Conservation (phyloP, 2,888 invertebrate species). For the Autographa pulchrina region DNA sequence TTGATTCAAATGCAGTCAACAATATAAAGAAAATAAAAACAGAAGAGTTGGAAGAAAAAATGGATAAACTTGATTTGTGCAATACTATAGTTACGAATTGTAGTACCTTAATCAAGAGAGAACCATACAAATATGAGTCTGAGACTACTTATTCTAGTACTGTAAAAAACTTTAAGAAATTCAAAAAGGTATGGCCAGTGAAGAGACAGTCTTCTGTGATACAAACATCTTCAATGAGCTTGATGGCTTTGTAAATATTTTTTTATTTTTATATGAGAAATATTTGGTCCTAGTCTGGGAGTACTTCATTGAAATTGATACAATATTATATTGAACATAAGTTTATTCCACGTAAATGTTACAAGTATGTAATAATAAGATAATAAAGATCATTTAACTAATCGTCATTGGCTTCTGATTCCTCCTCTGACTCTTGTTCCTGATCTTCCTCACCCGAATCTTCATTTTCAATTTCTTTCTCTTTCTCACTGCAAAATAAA, state of each 20-base stretch:
- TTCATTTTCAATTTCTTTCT: slow-evolving; percentile 13
- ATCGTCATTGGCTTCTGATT: slow-evolving; percentile 38
- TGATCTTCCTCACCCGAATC: slow-evolving; percentile 31
- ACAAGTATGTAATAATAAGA: slow-evolving; percentile 49
- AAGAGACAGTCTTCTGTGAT: slow-evolving; percentile 76
- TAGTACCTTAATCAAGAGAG: slow-evolving; percentile 79
- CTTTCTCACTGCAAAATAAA: slow-evolving; percentile 55
- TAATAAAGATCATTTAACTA: slow-evolving; percentile 50
- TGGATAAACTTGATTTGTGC: slow-evolving; percentile 78
- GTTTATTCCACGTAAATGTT: slow-evolving; percentile 50
- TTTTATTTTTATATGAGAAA: background rate
- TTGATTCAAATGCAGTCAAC: slow-evolving; percentile 38
- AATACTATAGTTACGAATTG: slow-evolving; percentile 76
- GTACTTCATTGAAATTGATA: background rate
- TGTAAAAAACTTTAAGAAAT: slow-evolving; percentile 82
- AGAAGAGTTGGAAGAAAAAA: slow-evolving; percentile 76
- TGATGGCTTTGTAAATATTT: slow-evolving; percentile 14
- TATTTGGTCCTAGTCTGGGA: background rate
- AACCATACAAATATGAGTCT: slow-evolving; percentile 67
- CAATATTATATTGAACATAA: slow-evolving; percentile 19
- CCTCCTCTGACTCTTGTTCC: slow-evolving; percentile 42
- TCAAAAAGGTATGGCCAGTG: slow-evolving; percentile 85
- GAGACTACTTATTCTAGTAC: slow-evolving; percentile 53
- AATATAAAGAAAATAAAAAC: slow-evolving; percentile 73
- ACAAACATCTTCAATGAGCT: slow-evolving; percentile 65